Percentiles rank a stretch among this genome's conserved stretches.
Conservation (phyloP, 1,140 invertebrate species). For the Drosophila quadrilineata region DNA sequence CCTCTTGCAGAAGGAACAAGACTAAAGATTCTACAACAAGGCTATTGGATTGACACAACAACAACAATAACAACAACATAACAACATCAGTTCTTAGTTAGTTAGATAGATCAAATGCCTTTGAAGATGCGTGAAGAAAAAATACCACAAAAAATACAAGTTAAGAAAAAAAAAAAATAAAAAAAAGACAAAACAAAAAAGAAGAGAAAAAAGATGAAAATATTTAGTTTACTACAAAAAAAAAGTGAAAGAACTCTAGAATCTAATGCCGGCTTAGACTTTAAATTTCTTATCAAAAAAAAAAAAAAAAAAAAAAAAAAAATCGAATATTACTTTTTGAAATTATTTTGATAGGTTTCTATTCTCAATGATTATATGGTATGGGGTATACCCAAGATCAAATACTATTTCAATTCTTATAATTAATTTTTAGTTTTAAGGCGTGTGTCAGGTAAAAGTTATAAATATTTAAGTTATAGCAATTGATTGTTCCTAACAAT, state of each 20-base stretch:
- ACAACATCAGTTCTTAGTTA: slow-evolving; percentile 72
- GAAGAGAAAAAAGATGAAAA: slow-evolving; percentile 30
- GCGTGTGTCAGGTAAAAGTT: slow-evolving; percentile 35
- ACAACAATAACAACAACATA: too few species aligned
- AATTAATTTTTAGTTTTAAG: slow-evolving; percentile 28
- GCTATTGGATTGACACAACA: slow-evolving; percentile 68
- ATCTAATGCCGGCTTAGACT: slow-evolving; percentile 79
- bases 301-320: too few species aligned
- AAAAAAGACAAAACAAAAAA: slow-evolving; percentile 8
- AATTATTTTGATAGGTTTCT: slow-evolving; percentile 30
- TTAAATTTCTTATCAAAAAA: slow-evolving; percentile 39
- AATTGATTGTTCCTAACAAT: slow-evolving; percentile 74
- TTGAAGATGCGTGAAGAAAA: slow-evolving; percentile 64
- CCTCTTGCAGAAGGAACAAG: slow-evolving; percentile 68
- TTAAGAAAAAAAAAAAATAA: slow-evolving; percentile 18
- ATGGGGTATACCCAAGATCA: neutral
- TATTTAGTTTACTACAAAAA: slow-evolving; percentile 28
- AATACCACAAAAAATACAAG: slow-evolving; percentile 42
- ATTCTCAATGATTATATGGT: too few species aligned
- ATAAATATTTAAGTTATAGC: slow-evolving; percentile 33
- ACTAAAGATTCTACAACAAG: slow-evolving; percentile 60
- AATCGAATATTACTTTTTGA: too few species aligned
- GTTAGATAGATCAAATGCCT: slow-evolving; percentile 79
- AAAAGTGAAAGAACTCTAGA: slow-evolving; percentile 43
- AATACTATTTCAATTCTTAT: neutral